Conservation (phyloP, 2,113 vertebrate species). For the Guaruba guarouba region DNA sequence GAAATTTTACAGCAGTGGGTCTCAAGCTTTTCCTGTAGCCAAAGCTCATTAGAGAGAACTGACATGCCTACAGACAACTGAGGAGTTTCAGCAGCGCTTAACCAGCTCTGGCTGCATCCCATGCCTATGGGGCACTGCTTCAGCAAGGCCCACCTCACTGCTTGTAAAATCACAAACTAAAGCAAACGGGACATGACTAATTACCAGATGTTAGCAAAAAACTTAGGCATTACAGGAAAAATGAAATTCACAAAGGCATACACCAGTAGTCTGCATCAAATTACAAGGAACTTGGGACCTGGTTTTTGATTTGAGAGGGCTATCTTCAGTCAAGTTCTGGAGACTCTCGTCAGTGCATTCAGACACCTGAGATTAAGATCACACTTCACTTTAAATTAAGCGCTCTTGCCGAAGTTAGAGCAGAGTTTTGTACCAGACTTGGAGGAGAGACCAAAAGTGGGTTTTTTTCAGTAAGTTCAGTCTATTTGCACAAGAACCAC, state of each 20-base stretch:
- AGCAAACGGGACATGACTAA: background rate
- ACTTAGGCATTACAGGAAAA: background rate
- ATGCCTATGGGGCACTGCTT: background rate
- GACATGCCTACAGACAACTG: background rate
- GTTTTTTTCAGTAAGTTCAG: background rate
- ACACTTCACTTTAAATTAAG: background rate
- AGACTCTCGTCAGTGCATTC: background rate
- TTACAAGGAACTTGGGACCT: background rate
- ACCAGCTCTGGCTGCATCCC: accelerated
- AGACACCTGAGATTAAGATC: background rate
- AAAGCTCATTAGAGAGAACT: background rate
- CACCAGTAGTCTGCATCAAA: background rate
- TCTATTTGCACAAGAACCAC: background rate
- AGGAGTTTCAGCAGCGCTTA: background rate
- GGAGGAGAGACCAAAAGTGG: background rate
- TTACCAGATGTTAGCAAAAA: background rate
- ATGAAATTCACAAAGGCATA: background rate
- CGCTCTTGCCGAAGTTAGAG: background rate
- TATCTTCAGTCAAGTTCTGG: background rate
- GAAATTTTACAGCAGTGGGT: background rate
- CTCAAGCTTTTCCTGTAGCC: background rate
- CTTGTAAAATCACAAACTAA: background rate
- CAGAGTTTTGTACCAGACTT: background rate
- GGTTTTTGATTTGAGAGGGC: background rate
- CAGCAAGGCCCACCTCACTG: background rate